Evolutionary conservation across 1,140 invertebrate species (phyloP), one percentile per base, ranked within the genome.

Genomic region (Orius laevigatus): DNA sequence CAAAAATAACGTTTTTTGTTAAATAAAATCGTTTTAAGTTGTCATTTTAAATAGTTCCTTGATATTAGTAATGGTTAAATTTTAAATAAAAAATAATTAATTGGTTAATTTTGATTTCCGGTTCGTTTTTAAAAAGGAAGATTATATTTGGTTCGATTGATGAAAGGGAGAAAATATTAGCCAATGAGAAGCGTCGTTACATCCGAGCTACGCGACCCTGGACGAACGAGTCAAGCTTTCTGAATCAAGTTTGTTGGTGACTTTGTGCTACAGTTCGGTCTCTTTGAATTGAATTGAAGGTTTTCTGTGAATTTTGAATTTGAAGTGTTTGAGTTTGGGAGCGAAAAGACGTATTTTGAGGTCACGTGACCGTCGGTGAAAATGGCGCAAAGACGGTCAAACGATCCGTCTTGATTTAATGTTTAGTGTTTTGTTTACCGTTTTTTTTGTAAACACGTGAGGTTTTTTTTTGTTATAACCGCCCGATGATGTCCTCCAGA

Each of bases 401-500:
- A 70, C 65, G 65, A 62, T 63, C 63, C 60, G 64, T 65, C 64
- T 63, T 64, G 63, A 64, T 25, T 25, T 68, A 60, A 65, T 64
- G 61, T 67, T 64, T 64, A 71, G 69, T 72, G 69, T 69, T 67
- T 69, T 63, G 25, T 25, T 25, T 25, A 25, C 25, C 60, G 66
- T 67, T 73, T 74, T 74, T 71, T 74, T 73, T 70, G 74, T 71
- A 72, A 69, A 59, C 25, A 25, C 25, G 59, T 64, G 63, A 64
- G 66, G 65, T 66, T 56, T 53, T 61, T 62, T 60, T 63, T 63
- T 63, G 57, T 65, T n/a, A 60, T 56, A 57, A 57, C 56, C 53
- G 52, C 34, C 47, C 40, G 60, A 75, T 59, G 63, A 88, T 88
- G 84, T 81, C 81, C 57, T 78, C 81, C 56, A 76, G 86, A 67